Evolutionary conservation across 2,888 invertebrate species (phyloP).

Genomic region (Drosophila ezoana): DNA sequence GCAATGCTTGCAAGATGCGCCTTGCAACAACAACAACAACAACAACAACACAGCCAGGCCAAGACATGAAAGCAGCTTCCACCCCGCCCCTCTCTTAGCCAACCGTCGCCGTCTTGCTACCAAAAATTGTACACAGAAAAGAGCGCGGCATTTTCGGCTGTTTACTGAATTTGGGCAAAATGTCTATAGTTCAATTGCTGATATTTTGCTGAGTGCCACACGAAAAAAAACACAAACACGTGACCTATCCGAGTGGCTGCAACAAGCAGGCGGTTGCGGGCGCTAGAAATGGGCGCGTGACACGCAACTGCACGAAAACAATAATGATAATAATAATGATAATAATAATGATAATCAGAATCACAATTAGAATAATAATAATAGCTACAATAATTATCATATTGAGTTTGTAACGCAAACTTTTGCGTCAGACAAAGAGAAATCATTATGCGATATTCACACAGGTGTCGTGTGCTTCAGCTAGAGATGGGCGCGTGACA

Average conservation of each 20-base stretch:
- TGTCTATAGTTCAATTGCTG: slow-evolving; percentile 81
- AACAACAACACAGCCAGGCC: slow-evolving; percentile 8
- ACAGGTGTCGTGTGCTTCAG: background rate
- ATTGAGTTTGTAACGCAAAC: slow-evolving; percentile 1
- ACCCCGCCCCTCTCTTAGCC: slow-evolving; percentile 8
- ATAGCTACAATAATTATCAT: background rate
- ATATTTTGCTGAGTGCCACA: slow-evolving; percentile 66
- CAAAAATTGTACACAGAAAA: slow-evolving; percentile 23
- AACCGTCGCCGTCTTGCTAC: background rate
- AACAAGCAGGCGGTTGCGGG: slow-evolving; percentile 8
- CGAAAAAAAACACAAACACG: slow-evolving; percentile 59
- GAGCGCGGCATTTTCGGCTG: slow-evolving; percentile 71
- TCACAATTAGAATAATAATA: background rate
- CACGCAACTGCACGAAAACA: slow-evolving; percentile 1
- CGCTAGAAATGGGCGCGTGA: slow-evolving; percentile 42
- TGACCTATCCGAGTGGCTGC: slow-evolving; percentile 63
- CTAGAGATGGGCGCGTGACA: slow-evolving; percentile 11
- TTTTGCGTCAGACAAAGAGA: background rate
- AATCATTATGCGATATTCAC: background rate
- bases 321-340: background rate
- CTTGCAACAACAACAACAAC: slow-evolving; percentile 17
- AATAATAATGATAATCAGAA: background rate
- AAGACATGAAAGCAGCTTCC: slow-evolving; percentile 51
- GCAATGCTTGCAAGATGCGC: slow-evolving; percentile 63
- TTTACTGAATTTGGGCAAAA: slow-evolving; percentile 75